Evolutionary conservation across 2,888 invertebrate genomes (phyloP), one percentile per base, ranked within the genome.

Genomic region (Salticus scenicus): DNA sequence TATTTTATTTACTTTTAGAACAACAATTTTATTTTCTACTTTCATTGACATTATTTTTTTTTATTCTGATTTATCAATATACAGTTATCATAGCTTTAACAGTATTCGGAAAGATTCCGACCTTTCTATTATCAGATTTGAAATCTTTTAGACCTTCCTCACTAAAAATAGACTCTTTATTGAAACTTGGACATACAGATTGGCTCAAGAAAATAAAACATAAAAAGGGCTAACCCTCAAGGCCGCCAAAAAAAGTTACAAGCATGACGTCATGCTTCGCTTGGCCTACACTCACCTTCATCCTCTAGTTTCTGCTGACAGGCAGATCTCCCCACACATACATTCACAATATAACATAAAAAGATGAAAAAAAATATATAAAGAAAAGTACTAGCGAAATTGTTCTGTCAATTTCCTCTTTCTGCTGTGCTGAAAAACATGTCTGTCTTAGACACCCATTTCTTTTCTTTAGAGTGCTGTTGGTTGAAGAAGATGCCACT

Each of bases 391-490:
- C 30, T 31, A 79, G 33, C 42, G 79, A 79, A 72, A 79, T 79
- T 72, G 79, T 79, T 79, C 79, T 72, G 72, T 79, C 79, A 72
- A 79, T 79, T 79, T 78, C 64, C 72, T 41, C 42, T 57, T 57
- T 20, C 57, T 57, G 57, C 57, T 57, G 24, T 1, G 71, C 72
- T 64, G 57, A 47, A 57, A 57, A 78, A 78, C 78, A 78, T 63
- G 78, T 78, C 78, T 78, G 78, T 41, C 63, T 70, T 63, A 70
- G 78, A 72, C 71, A 72, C 71, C 79, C 72, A 72, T 66, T 79
- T 79, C 66, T 24, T 57, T 57, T 57, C 57, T 57, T 79, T 66
- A 24, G 33, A 51, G 64, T n/a, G 42, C 27, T 63, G 64, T 37
- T 28, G 24, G 66, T 17, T n/a, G 33, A 31, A 66, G 17, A 24